phyloP scores from a whole-genome alignment of 2,797 vertebrate genomes.

The Steatocranus sp. region DNA sequence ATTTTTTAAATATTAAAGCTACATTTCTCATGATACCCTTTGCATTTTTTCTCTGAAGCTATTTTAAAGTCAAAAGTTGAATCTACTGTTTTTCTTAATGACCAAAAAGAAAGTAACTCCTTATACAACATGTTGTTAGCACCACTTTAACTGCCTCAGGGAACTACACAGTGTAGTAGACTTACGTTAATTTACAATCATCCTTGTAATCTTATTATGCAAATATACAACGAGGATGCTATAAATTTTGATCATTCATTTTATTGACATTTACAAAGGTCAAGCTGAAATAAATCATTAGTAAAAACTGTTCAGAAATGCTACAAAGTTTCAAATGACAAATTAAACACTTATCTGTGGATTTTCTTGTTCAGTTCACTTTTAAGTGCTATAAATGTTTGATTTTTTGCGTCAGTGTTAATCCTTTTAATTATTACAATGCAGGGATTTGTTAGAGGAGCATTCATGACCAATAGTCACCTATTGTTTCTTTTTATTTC shows the following conservation, averaged over 20 bases:
- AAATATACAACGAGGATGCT: background rate
- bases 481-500: background rate
- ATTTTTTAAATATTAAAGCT: background rate
- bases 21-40: background rate
- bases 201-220: background rate
- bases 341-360: background rate
- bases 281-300: slow-evolving; percentile 11
- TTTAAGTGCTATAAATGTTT: background rate
- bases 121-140: background rate
- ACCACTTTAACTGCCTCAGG: background rate
- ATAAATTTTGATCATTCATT: slow-evolving; percentile 14
- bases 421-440: background rate
- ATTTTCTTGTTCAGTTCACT: background rate
- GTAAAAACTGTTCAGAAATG: slow-evolving; percentile 2
- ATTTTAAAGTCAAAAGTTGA: background rate
- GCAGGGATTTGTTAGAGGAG: background rate
- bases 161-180: background rate
- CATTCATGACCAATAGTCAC: background rate
- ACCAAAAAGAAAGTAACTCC: background rate
- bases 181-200: background rate
- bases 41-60: background rate
- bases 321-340: background rate
- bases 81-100: background rate
- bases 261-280: slow-evolving; percentile 11
- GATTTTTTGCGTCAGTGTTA: background rate